Percentiles rank a stretch among this genome's conserved stretches.
Conservation (phyloP, 2,888 invertebrate genomes). For the Microchrysa polita region DNA sequence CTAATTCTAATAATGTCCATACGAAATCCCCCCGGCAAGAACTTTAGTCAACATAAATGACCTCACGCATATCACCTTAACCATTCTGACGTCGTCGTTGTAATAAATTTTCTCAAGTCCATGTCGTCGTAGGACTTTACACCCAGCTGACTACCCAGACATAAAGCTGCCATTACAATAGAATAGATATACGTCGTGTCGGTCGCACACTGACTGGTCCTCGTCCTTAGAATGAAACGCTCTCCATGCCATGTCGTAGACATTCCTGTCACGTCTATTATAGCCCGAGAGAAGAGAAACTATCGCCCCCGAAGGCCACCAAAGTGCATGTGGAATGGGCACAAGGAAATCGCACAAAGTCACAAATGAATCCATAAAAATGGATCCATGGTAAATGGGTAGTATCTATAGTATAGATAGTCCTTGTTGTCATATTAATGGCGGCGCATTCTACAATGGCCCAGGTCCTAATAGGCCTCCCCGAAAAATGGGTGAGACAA, state of each 20-base stretch:
- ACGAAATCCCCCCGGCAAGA: neutral
- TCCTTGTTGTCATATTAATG: neutral
- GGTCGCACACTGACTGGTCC: neutral
- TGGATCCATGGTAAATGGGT: conserved; percentile 5
- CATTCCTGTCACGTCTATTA: conserved; percentile 39
- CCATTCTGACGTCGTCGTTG: conserved; percentile 40
- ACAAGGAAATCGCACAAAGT: conserved; percentile 31
- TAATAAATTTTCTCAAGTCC: conserved; percentile 37
- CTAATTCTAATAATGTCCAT: conserved; percentile 27
- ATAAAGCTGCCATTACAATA: neutral
- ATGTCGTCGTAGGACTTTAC: conserved; percentile 27
- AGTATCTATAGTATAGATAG: too few species aligned
- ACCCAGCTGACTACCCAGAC: neutral
- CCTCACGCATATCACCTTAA: conserved; percentile 36
- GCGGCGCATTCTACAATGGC: neutral
- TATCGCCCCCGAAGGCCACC: conserved; percentile 16
- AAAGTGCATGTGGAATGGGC: conserved; percentile 6
- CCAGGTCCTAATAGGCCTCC: too few species aligned
- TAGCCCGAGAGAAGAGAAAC: conserved; percentile 31
- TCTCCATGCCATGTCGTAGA: neutral
- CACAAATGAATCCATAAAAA: conserved; percentile 41
- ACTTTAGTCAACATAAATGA: conserved; percentile 19
- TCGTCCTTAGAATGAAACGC: neutral
- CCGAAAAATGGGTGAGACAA: neutral
- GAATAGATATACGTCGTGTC: neutral